Conservation (phyloP, 1,140 invertebrate genomes). For the Sitodiplosis mosellana region DNA sequence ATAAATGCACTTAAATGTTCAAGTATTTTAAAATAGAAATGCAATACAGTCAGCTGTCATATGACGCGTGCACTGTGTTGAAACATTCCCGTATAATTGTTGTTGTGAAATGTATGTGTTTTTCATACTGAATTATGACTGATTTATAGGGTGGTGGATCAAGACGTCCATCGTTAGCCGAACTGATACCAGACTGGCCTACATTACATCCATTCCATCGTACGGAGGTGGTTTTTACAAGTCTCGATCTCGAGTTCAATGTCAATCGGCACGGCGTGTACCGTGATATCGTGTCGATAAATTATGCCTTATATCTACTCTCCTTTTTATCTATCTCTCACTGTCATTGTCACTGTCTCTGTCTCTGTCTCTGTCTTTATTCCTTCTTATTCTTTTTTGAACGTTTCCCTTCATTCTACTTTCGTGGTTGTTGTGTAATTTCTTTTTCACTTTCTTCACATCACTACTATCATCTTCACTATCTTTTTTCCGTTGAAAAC, state of each 20-base stretch:
- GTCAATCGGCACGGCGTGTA: background rate
- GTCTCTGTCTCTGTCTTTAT: background rate
- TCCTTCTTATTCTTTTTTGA: background rate
- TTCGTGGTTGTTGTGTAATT: too few relatives aligned
- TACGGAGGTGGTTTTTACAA: conserved; percentile 17
- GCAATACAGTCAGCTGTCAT: too few relatives aligned
- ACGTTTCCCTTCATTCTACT: background rate
- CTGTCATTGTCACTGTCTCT: background rate
- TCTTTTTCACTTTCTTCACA: too few relatives aligned
- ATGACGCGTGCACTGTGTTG: too few relatives aligned
- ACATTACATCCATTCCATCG: conserved; percentile 64
- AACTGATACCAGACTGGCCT: conserved; percentile 93
- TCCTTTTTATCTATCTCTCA: too few relatives aligned
- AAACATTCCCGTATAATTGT: too few relatives aligned
- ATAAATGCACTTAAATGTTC: too few relatives aligned
- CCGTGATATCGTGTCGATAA: too few relatives aligned
- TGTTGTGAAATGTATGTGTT: background rate
- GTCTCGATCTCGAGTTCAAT: background rate
- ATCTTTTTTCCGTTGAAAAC: too few relatives aligned
- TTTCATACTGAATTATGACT: background rate
- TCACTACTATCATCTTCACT: too few relatives aligned
- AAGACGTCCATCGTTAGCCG: conserved; percentile 76
- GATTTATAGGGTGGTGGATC: conserved; percentile 35
- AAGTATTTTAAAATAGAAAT: too few relatives aligned
- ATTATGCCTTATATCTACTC: background rate